A percentile compares a stretch with the other conserved stretches of the same genome.
These are phyloP conservation scores for Alcedo quadribrachys DNA, from an alignment of 2,797 vertebrate species.

Conservation along the genomic window DNA sequence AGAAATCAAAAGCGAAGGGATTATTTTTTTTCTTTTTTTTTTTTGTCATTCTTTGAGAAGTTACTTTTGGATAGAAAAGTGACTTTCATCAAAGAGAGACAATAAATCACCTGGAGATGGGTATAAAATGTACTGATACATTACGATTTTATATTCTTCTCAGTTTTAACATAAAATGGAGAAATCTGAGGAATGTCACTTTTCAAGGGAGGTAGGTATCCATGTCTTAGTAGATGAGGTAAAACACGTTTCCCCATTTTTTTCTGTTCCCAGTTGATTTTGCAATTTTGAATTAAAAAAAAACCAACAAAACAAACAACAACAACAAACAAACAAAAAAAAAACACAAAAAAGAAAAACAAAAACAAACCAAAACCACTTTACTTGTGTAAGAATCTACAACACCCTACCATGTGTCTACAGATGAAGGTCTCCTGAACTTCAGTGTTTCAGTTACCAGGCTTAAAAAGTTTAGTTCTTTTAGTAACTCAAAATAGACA, in stretches of 20 bases:
- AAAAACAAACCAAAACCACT: neutral
- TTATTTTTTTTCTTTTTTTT: neutral
- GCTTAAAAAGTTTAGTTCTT: neutral
- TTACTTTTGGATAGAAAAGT: neutral
- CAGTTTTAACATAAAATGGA: neutral
- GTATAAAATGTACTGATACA: neutral
- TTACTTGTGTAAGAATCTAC: constrained; percentile 5
- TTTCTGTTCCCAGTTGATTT: constrained; percentile 27
- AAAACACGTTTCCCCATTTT: constrained; percentile 40
- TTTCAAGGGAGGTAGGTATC: neutral
- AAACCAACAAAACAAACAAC: neutral
- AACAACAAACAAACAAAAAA: neutral
- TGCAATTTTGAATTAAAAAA: neutral
- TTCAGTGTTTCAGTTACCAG: neutral
- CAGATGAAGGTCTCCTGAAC: neutral
- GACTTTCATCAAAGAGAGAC: neutral
- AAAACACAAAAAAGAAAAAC: neutral
- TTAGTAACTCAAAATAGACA: constrained; percentile 1
- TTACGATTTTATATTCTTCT: neutral
- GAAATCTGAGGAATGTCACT: neutral
- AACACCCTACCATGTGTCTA: constrained; percentile 11
- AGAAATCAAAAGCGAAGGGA: neutral
- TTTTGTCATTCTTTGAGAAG: neutral
- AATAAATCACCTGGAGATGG: neutral
- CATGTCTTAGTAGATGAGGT: neutral